Evolutionary conservation across 2,888 invertebrate species (phyloP).

Genomic region (Oeneis ivallda): DNA sequence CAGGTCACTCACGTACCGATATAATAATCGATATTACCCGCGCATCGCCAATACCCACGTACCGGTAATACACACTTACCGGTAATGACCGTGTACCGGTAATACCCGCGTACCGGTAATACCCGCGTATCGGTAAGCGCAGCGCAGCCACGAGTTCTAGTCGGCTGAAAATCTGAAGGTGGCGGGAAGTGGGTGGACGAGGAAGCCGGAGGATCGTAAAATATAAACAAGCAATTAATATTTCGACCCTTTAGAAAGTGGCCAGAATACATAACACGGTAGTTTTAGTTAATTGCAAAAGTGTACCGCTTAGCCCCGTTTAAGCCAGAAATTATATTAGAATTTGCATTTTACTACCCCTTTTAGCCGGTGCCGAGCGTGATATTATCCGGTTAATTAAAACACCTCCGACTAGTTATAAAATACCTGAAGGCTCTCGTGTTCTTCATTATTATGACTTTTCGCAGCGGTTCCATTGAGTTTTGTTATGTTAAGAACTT

Average conservation of each 20-base stretch:
- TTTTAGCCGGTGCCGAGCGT: conserved; percentile 1
- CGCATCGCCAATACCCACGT: no score
- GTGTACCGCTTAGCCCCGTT: conserved; percentile 6
- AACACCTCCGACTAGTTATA: background rate
- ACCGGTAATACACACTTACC: no score
- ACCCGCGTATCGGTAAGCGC: no score
- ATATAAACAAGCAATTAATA: background rate
- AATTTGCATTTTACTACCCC: conserved; percentile 11
- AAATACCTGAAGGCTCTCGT: background rate
- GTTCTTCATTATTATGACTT: background rate
- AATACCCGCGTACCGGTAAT: no score
- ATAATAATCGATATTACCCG: no score
- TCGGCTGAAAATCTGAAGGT: background rate
- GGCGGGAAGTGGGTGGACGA: no score
- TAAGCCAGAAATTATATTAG: conserved; percentile 15
- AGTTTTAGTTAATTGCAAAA: conserved; percentile 14
- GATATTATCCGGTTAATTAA: conserved; percentile 6
- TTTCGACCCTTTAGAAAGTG: background rate
- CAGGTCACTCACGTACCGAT: no score
- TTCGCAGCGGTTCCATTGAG: background rate
- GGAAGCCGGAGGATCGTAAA: background rate
- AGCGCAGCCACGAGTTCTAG: background rate
- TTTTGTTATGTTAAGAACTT: background rate
- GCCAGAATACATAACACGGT: background rate
- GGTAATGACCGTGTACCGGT: no score